Base-by-base conservation (phyloP, 2,113 vertebrate genomes). In the Eubucco bourcierii region DNA sequence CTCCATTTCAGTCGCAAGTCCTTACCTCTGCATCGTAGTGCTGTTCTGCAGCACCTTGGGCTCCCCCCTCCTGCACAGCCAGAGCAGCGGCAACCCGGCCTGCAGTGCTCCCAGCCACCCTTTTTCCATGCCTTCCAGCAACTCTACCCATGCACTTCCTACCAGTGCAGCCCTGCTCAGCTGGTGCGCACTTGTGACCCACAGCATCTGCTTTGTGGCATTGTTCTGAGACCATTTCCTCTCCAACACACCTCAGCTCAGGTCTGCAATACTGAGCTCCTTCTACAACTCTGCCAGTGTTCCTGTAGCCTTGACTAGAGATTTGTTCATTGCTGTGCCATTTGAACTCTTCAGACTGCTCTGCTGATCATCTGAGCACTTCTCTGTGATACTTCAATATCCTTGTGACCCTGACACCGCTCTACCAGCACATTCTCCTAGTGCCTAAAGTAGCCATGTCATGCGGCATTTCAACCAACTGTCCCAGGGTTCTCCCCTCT, bases 121-220 rank as follows among this genome's bases (percentile, higher is more conserved):
- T 88, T 55, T 60, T 37, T 63, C 78, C 11, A 0, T 19, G 24
- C 41, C 75, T 53, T 87, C 47, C 46, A 68, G 37, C 50, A 70
- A 59, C 60, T 59, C 61, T 93, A 79, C 61, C 46, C 80, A 65
- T 68, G n/a, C 55, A 55, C 73, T 82, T 89, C 50, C 65, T 68
- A 65, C 79, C 15, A 74, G 59, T 4, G 5, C 53, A 87, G 84
- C 31, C 28, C 59, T 73, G 73, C 80, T 77, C 37, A 8, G 23
- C 71, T 74, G 27, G 61, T 81, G 83, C 70, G 87, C 34, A 15
- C 64, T 10, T 71, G 39, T 90, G 77, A 93, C 81, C 81, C 15
- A 6, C 73, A 83, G 61, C 52, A 76, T 88, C 81, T 86, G 37
- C 46, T 63, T 92, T 33, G 77, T 93, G 88, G 80, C 87, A 89